Evolutionary conservation across 2,797 vertebrate species (phyloP), one percentile per base, ranked within the genome.

Genomic region (Eupleurogrammus muticus): DNA sequence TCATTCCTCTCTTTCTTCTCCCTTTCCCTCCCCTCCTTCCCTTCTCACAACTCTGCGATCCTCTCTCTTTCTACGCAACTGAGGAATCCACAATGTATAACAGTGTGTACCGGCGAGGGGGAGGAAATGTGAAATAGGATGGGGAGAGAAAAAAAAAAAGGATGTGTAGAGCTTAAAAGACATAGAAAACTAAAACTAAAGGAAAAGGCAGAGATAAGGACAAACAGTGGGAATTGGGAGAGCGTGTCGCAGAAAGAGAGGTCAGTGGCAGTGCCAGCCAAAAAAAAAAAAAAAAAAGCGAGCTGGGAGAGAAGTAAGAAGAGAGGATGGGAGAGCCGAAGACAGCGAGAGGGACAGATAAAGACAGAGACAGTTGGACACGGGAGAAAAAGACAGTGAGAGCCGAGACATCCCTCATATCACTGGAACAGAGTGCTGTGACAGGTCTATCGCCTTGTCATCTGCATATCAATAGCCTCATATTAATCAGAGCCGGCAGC

Each of bases 381-480:
- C 69, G 59, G 48, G 60, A 60, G 56, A 63, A 58, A n/a, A 55
- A 50, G 61, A 44, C 40, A n/a, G 40, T 44, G 3, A 62, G 38
- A 72, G 44, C 11, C 17, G 17, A 47, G 34, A 40, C 73, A 90
- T 84, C 76, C 71, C 69, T 86, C 70, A 83, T 74, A 75, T 78
- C 42, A 38, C 54, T 28, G 46, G 58, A 66, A 56, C 68, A 24
- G 40, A 84, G 82, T 59, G 58, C 73, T 9, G 55, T 57, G 68
- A 73, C 70, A 9, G 71, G 63, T 81, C 83, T 64, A 52, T 64
- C 76, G n/a, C 75, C 52, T 73, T 51, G 19, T 64, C 80, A 89
- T 90, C 87, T 87, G 80, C 86, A 90, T 87, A 82, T 88, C 86
- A 91, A 88, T 88, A 23, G 76, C 60, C 73, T 79, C 70, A 71